These are phyloP conservation scores for Volucella zonaria DNA, from an alignment of 2,888 invertebrate species.

Conservation along the genomic window DNA sequence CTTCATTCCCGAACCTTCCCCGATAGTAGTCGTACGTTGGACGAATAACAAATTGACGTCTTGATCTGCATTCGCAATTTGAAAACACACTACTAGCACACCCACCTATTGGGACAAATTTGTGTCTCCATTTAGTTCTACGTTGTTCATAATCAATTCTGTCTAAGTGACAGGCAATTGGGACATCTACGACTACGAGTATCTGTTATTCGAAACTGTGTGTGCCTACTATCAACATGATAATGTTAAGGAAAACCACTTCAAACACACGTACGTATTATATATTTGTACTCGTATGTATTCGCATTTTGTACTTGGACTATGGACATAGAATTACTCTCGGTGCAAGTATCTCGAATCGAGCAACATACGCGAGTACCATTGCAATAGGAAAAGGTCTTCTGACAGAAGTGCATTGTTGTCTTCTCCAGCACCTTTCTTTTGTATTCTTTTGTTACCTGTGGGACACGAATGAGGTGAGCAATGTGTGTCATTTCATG, in stretches of 20 bases:
- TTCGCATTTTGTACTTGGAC: slow-evolving; percentile 12
- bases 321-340: slow-evolving; percentile 43
- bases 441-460: slow-evolving; percentile 44
- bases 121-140: slow-evolving; percentile 5
- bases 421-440: slow-evolving; percentile 59
- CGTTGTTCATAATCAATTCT: slow-evolving; percentile 58
- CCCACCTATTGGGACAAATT: slow-evolving; percentile 53
- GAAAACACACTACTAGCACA: slow-evolving; percentile 63
- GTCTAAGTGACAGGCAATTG: slow-evolving; percentile 53
- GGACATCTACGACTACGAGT: slow-evolving; percentile 35
- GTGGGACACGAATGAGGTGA: slow-evolving; percentile 22
- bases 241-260: slow-evolving; percentile 30
- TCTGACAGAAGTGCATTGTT: slow-evolving; percentile 54
- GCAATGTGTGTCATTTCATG: slow-evolving; percentile 46
- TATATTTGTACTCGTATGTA: background rate
- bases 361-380: background rate
- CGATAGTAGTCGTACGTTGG: slow-evolving; percentile 11
- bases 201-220: slow-evolving; percentile 44
- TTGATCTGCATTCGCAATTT: slow-evolving; percentile 54
- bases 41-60: slow-evolving; percentile 39
- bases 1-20: slow-evolving; percentile 46
- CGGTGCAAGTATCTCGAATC: slow-evolving; percentile 5
- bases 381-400: slow-evolving; percentile 10
- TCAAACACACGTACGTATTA: slow-evolving; percentile 3
- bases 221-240: background rate